A percentile compares a stretch with the other conserved stretches of the same genome.
Conservation (phyloP, 2,797 vertebrate species). For the Pangasius macronema region DNA sequence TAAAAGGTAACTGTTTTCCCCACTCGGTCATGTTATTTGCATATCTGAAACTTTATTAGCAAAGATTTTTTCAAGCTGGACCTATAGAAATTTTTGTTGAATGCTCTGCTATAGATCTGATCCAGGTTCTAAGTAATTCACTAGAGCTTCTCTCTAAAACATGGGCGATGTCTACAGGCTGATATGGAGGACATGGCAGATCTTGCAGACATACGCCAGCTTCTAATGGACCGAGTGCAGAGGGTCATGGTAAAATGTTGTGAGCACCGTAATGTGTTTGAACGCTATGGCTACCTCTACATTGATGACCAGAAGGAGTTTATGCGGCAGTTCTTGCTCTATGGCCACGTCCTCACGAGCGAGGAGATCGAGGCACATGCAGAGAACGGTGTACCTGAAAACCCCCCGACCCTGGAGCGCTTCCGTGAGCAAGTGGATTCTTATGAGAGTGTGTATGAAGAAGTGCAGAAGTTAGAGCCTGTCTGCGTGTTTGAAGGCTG, state of each 20-base stretch:
- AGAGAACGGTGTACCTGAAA: constrained; percentile 71
- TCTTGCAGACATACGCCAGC: constrained; percentile 71
- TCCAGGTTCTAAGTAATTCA: not conserved
- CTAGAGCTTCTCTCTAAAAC: not conserved
- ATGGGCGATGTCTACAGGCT: constrained; percentile 65
- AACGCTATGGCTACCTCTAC: constrained; percentile 82
- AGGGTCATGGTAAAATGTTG: constrained; percentile 66
- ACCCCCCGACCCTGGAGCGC: constrained; percentile 76
- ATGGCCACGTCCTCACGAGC: constrained; percentile 71
- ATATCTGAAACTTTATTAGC: not conserved
- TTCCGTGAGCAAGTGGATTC: constrained; percentile 84
- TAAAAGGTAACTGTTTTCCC: not conserved
- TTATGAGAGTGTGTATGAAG: constrained; percentile 84
- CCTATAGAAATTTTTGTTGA: too few relatives aligned
- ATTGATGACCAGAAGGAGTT: constrained; percentile 83
- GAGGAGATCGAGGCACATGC: constrained; percentile 74
- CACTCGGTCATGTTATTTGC: not conserved
- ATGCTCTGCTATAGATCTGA: not conserved
- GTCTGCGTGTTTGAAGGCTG: constrained; percentile 80
- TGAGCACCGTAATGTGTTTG: constrained; percentile 73
- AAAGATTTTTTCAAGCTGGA: not conserved
- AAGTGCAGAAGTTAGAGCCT: constrained; percentile 77
- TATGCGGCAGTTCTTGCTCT: constrained; percentile 83
- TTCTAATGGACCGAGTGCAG: constrained; percentile 76
- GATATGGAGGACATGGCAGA: constrained; percentile 84